Evolutionary conservation across 2,888 invertebrate genomes (phyloP), one percentile per base, ranked within the genome.

Genomic region (Macrophya annulata): DNA sequence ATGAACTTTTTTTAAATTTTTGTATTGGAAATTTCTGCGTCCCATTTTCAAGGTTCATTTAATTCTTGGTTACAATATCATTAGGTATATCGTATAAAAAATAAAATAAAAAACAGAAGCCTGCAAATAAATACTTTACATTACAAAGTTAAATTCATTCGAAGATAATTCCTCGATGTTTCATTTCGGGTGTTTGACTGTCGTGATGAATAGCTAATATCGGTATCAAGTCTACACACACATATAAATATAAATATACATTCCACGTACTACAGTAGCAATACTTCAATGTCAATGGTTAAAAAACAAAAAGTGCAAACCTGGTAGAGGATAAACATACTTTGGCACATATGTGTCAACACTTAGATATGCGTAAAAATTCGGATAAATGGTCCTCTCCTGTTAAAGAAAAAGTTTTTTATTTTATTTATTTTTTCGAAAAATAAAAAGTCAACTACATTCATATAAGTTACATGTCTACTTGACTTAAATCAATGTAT

Each of bases 341-440:
- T 74, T 74, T 74, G 72, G 21, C 45, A 74, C 72, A 74, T 45
- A 21, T 74, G 72, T 74, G 72, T 74, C 72, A 74, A 74, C 45
- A 74, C 45, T 45, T 45, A 15, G 21, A 21, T 74, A 31, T 8
- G 45, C 4, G 21, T 74, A 43, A 6, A 45, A 74, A 74, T 74
- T 74, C 25, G 12, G n/a, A 74, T 74, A 74, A 74, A 74, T 74
- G 43, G 43, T 74, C 21, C 12, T 45, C 12, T 12, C n/a, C 10
- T 31, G 31, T 31, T 9, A n/a, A 12, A 4, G 45, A 45, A 43
- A 45, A 21, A 45, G 10, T 65, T 1, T 31, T 25, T 65, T 15
- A n/a, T n/a, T n/a, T n/a, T n/a, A n/a, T n/a, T n/a, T n/a, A n/a
- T 72, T 72, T 45, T 72, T 17, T 37, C 17, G 71, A 17, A 37